A percentile compares a stretch with the other conserved stretches of the same genome.
phyloP scores from a whole-genome alignment of 2,888 invertebrate species.

The Harpalus rubripes region DNA sequence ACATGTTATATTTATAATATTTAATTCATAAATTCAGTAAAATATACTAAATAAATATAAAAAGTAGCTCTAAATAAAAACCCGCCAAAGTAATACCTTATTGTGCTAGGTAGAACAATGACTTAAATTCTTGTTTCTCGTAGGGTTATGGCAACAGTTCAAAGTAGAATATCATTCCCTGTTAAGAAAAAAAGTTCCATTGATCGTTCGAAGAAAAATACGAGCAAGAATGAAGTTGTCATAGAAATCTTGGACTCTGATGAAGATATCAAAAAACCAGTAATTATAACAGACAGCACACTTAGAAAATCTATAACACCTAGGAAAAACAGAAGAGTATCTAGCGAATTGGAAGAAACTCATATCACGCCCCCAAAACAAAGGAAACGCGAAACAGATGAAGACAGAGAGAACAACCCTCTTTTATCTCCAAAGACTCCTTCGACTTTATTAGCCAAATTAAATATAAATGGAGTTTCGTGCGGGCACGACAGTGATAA shows the following conservation, averaged over 20 bases:
- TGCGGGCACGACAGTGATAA: slow-evolving; percentile 60
- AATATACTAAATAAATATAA: not conserved
- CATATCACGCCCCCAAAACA: slow-evolving; percentile 75
- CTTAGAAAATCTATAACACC: slow-evolving; percentile 45
- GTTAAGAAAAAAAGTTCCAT: slow-evolving; percentile 56
- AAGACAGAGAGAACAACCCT: slow-evolving; percentile 68
- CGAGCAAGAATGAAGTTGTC: not conserved
- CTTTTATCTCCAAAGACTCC: slow-evolving; percentile 70
- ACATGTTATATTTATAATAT: not conserved
- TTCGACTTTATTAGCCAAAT: slow-evolving; percentile 72
- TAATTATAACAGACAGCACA: slow-evolving; percentile 47
- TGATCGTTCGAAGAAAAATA: slow-evolving; percentile 3
- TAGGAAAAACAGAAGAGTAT: slow-evolving; percentile 38
- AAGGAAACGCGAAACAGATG: slow-evolving; percentile 69
- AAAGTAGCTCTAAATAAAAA: not conserved
- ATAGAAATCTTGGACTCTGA: slow-evolving; percentile 26
- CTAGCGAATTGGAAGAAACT: slow-evolving; percentile 18
- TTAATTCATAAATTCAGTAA: slow-evolving; percentile 31
- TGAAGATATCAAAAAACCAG: slow-evolving; percentile 37
- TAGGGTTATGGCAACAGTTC: slow-evolving; percentile 45
- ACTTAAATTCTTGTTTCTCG: slow-evolving; percentile 1
- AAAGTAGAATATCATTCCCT: slow-evolving; percentile 56
- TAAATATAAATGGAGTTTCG: slow-evolving; percentile 69
- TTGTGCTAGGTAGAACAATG: not conserved
- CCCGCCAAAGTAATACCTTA: slow-evolving; percentile 26